Evolutionary conservation across 2,797 vertebrate species (phyloP).

Genomic region (Semaprochilodus insignis): DNA sequence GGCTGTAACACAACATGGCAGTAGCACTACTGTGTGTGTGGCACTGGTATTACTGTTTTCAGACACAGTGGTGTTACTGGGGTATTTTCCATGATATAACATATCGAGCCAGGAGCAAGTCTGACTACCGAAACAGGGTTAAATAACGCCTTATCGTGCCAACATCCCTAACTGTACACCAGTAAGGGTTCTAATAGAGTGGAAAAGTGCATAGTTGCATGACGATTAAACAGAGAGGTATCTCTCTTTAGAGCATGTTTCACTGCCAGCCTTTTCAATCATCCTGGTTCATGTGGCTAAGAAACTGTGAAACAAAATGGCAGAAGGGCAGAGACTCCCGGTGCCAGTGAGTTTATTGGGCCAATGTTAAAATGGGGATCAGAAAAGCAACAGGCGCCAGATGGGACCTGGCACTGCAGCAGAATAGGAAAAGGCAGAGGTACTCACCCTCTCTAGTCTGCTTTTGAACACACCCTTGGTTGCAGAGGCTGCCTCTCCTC

Average conservation of each 20-base stretch:
- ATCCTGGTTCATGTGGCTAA: neutral
- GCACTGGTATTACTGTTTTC: too few species aligned
- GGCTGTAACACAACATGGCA: too few species aligned
- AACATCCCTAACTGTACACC: too few species aligned
- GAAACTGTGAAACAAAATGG: constrained; percentile 22
- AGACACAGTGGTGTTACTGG: too few species aligned
- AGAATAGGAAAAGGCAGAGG: constrained; percentile 44
- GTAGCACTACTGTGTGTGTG: too few species aligned
- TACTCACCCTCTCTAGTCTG: constrained; percentile 20
- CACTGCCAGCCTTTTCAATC: constrained; percentile 26
- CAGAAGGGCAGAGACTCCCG: neutral
- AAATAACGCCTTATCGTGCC: too few species aligned
- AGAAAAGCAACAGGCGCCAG: constrained; percentile 46
- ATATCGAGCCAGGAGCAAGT: too few species aligned
- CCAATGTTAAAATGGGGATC: constrained; percentile 47
- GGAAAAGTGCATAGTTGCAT: too few species aligned
- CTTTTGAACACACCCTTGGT: constrained; percentile 34
- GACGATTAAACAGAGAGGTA: neutral
- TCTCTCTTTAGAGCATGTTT: constrained; percentile 6
- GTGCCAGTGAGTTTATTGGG: constrained; percentile 25
- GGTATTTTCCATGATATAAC: too few species aligned
- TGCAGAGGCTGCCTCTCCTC: constrained; percentile 47
- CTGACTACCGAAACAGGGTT: too few species aligned
- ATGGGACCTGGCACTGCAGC: constrained; percentile 50
- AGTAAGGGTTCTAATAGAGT: too few species aligned